phyloP scores from a whole-genome alignment of 2,888 invertebrate genomes.

The Elegia similella region DNA sequence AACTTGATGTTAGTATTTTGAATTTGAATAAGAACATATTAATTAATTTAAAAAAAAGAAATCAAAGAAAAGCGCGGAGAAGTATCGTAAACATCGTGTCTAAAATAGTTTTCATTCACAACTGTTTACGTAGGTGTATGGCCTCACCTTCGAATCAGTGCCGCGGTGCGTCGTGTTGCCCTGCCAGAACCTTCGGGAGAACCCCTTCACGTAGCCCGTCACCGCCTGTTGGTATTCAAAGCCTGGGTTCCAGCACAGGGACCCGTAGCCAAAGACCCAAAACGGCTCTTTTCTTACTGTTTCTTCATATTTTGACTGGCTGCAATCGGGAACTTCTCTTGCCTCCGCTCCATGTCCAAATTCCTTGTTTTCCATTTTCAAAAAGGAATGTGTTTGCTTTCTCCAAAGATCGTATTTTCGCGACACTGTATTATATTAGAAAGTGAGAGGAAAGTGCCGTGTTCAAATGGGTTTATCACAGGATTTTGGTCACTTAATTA shows the following conservation, averaged over 20 bases:
- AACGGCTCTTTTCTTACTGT: slow-evolving; percentile 73
- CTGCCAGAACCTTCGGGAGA: slow-evolving; percentile 95
- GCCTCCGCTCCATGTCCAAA: slow-evolving; percentile 18
- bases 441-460: slow-evolving; percentile 40
- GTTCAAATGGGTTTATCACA: slow-evolving; percentile 45
- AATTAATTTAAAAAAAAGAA: too few relatives aligned
- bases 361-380: slow-evolving; percentile 29
- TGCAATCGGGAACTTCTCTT: neutral
- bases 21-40: too few relatives aligned
- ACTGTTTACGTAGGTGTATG: neutral
- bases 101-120: slow-evolving; percentile 2
- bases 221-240: slow-evolving; percentile 91
- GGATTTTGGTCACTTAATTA: slow-evolving; percentile 45
- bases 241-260: slow-evolving; percentile 96
- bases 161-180: slow-evolving; percentile 92
- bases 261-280: slow-evolving; percentile 98
- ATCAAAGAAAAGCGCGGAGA: neutral
- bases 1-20: too few relatives aligned
- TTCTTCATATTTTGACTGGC: neutral
- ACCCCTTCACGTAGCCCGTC: slow-evolving; percentile 92
- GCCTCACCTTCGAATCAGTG: slow-evolving; percentile 85
- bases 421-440: slow-evolving; percentile 39
- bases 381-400: slow-evolving; percentile 8
- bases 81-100: neutral
- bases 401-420: slow-evolving; percentile 22